phyloP scores from a whole-genome alignment of 2,797 vertebrate genomes.

The Cottoperca gobio region DNA sequence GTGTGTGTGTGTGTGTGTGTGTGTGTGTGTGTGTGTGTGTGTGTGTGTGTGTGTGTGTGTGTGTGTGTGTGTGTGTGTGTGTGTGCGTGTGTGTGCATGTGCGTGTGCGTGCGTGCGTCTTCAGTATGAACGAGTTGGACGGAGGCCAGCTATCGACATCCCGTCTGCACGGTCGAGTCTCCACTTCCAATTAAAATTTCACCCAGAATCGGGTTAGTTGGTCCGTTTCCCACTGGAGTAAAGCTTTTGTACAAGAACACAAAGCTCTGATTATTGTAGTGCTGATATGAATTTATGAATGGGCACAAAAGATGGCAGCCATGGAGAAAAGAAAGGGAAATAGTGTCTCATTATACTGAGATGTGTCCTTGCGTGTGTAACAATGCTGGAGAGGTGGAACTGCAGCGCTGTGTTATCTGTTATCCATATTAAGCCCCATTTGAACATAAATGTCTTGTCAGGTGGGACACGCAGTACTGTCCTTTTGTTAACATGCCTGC shows the following conservation, averaged over 20 bases:
- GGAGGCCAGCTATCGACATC: conserved; percentile 35
- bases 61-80: neutral
- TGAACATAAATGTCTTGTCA: too few relatives aligned
- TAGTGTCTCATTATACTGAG: conserved; percentile 28
- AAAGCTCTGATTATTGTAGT: conserved; percentile 58
- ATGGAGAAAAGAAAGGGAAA: neutral
- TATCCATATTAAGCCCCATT: too few relatives aligned
- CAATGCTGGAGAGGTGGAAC: neutral
- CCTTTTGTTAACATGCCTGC: too few relatives aligned
- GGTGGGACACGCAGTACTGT: too few relatives aligned
- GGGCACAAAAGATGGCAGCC: conserved; percentile 44
- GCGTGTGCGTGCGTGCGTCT: conserved; percentile 1
- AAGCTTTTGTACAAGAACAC: conserved; percentile 56
- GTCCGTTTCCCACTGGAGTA: conserved; percentile 66
- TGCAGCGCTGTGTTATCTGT: too few relatives aligned
- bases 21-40: too few relatives aligned
- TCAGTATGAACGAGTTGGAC: conserved; percentile 32
- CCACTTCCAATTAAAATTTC: conserved; percentile 65
- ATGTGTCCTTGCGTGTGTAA: conserved; percentile 26
- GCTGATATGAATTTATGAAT: conserved; percentile 58
- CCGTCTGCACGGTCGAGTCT: conserved; percentile 40
- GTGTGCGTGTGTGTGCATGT: conserved; percentile 9
- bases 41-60: neutral
- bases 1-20: too few relatives aligned
- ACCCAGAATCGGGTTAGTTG: conserved; percentile 36